A percentile compares a stretch with the other conserved stretches of the same genome.
Evolutionary conservation across 2,888 invertebrate genomes (phyloP).

Genomic region (Diadegma fenestrale): DNA sequence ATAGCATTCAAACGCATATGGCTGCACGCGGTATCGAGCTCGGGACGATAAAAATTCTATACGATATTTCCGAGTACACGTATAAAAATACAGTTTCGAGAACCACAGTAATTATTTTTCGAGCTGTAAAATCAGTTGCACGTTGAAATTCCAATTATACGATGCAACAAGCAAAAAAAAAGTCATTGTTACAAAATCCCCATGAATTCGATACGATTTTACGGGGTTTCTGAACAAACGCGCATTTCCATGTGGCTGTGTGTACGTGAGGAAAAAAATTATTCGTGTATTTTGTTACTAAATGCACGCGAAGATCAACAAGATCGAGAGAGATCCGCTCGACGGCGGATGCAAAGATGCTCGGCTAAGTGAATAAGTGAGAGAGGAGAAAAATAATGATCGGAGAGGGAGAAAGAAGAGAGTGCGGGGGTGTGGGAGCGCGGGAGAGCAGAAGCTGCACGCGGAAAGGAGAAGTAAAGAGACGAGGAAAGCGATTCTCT

Average conservation of each 20-base stretch:
- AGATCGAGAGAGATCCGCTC: constrained; percentile 63
- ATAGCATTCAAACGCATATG: constrained; percentile 1
- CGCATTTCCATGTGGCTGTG: too few species aligned
- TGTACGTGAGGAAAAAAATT: not conserved
- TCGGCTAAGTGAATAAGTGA: constrained; percentile 12
- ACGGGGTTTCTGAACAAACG: too few species aligned
- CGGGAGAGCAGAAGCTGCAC: constrained; percentile 63
- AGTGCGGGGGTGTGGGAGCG: constrained; percentile 63
- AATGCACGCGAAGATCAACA: constrained; percentile 51
- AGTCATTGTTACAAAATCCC: not conserved
- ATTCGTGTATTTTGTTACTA: too few species aligned
- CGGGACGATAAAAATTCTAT: not conserved
- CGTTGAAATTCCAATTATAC: not conserved
- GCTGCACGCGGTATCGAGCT: constrained; percentile 12
- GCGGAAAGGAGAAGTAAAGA: constrained; percentile 51
- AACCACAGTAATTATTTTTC: not conserved
- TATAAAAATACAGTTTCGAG: not conserved
- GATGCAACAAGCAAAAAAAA: not conserved
- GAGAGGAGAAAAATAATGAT: not conserved
- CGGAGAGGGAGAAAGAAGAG: constrained; percentile 23
- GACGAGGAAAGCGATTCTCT: constrained; percentile 62
- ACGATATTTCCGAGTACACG: not conserved
- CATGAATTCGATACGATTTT: not conserved
- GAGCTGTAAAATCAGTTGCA: not conserved
- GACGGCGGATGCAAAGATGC: constrained; percentile 62